A percentile compares a stretch with the other conserved stretches of the same genome.
Evolutionary conservation across 2,888 invertebrate genomes (phyloP).

Genomic region (Archips crataeganus): DNA sequence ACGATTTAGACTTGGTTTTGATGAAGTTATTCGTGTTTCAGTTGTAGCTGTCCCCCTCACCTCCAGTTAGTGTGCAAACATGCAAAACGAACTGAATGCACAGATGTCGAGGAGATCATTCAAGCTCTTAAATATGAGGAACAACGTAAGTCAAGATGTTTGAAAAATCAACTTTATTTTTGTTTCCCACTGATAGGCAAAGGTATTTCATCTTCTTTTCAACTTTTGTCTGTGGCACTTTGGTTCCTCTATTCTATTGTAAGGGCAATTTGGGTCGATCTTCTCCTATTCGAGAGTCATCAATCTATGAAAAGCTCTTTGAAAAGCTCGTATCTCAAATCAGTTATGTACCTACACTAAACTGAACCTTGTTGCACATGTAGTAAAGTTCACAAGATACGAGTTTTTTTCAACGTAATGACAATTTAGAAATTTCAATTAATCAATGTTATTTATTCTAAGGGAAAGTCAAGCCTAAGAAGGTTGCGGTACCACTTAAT

Average conservation of each 20-base stretch:
- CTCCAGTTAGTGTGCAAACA: constrained; percentile 55
- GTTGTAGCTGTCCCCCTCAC: constrained; percentile 66
- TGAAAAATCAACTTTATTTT: neutral
- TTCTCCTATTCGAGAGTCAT: no score
- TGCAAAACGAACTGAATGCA: constrained; percentile 57
- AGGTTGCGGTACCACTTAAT: constrained; percentile 53
- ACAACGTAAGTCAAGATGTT: constrained; percentile 54
- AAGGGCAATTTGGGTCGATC: no score
- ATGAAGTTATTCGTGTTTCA: constrained; percentile 46
- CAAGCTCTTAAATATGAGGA: constrained; percentile 66
- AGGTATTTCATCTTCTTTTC: no score
- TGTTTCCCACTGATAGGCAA: neutral
- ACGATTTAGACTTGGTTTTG: neutral
- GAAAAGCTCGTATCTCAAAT: no score
- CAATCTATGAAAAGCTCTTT: no score
- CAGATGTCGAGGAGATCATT: constrained; percentile 69
- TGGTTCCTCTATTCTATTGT: no score
- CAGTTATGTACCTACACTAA: no score
- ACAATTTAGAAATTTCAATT: no score
- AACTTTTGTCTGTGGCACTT: no score
- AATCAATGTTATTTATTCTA: constrained; percentile 3
- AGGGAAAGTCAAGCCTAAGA: constrained; percentile 49
- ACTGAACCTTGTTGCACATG: no score
- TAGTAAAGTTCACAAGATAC: no score
- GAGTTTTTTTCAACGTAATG: no score